Base-by-base conservation (phyloP, 2,888 invertebrate species). In the Baccha elongata region DNA sequence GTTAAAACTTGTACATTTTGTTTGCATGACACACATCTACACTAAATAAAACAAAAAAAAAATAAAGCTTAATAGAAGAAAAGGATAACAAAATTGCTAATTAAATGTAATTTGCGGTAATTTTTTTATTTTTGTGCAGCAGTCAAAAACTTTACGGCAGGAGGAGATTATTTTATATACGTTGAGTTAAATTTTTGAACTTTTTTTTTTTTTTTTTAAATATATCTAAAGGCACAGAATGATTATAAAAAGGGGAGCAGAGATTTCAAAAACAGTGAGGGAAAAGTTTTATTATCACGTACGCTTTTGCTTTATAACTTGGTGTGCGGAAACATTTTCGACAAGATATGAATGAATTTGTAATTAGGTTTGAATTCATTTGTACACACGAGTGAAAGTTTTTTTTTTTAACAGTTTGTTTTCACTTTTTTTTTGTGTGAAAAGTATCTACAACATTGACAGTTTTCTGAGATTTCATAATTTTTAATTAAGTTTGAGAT, bases 21-120 rank as follows among this genome's bases (percentile, higher is more conserved):
- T 65, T 65, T 65, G 23, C 52, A 13, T 44, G 67, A 44, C 53
- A 53, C 67, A 53, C 67, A 55, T 40, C 11, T 32, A 42, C 44
- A 19, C 29, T 15, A 11, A 73, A 21, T 17, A 3, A 58, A 48
- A 13, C 26, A 23, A 40, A 53, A 15, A 32, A 3, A 44, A 53
- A 53, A 62, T 17, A 17, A 44, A n/a, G n/a, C n/a, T n/a, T n/a
- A n/a, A n/a, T n/a, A n/a, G n/a, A n/a, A 35, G 23, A 46, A 15
- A 40, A 58, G 40, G 40, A 58, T 58, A 40, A 69, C 60, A 69
- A 80, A 74, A 80, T 75, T 75, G 50, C 74, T 74, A 80, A 80
- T 80, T 80, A 80, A 80, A 80, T 75, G 75, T 75, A 75, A 74
- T 79, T 79, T 73, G 67, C 21, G 65, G 53, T 73, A n/a, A n/a